Evolutionary conservation across 2,113 vertebrate genomes (phyloP), one percentile per base, ranked within the genome.

Genomic region (Paramormyrops kingsleyae): DNA sequence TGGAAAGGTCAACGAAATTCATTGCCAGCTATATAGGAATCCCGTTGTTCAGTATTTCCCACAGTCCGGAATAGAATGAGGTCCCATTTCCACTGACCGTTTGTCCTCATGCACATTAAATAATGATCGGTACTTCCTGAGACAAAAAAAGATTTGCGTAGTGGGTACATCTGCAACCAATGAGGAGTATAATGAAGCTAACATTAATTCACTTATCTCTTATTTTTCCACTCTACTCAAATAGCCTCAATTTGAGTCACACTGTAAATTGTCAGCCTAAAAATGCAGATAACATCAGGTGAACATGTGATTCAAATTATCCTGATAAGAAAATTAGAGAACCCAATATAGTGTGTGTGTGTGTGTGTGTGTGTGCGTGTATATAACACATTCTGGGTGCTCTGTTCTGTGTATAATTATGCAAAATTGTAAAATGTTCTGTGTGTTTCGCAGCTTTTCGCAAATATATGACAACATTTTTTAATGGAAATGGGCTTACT

Each of bases 301-400:
- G 24, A 27, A 53, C 85, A 87, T 53, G 85, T 56, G 85, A 50
- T 87, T 53, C 15, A 6, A 87, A 87, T 87, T 87, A 87, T 35
- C n/a, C 27, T 53, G 42, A 56, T 87, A 35, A 87, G 49, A 87
- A 53, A 87, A 87, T 39, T 15, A 31, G 5, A 87, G 47, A 42
- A 39, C 27, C 6, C 31, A 8, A 24, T 17, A 24, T 12, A 39
- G 9, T 39, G 24, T 12, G 44, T 47, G 44, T 44, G 2, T 83
- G 77, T 44, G 4, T 84, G 83, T 46, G 19, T 24, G 39, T 42
- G 6, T 31, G 49, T 7, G 47, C 44, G 17, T 17, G 9, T 10
- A 1, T 49, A 9, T 13, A 88, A 52, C 8, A 42, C 7, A 89
- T 80, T 42, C 31, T 80, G 74, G 15, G 31, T 39, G 4, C 70